Percentiles rank a stretch among this genome's conserved stretches.
phyloP scores from a whole-genome alignment of 1,140 invertebrate species.

The Cherax quadricarinatus region DNA sequence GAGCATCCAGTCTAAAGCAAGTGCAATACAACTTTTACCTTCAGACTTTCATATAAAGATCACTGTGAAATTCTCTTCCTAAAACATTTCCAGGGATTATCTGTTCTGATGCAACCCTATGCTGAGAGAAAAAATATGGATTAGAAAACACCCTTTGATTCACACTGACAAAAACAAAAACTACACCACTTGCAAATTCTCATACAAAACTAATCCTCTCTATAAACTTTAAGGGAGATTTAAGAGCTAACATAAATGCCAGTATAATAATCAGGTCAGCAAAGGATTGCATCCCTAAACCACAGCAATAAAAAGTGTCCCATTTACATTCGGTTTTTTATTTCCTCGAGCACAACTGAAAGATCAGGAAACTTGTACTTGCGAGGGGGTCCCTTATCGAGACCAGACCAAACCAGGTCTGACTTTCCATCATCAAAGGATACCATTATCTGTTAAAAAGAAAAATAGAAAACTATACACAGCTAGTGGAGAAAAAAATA shows the following conservation, averaged over 20 bases:
- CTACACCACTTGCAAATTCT: too few relatives aligned
- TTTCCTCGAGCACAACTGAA: conserved; percentile 16
- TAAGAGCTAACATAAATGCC: neutral
- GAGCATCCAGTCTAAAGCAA: conserved; percentile 24
- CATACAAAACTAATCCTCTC: neutral
- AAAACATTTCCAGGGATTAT: neutral
- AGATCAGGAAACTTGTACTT: conserved; percentile 56
- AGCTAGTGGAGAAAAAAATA: too few relatives aligned
- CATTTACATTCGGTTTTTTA: conserved; percentile 45
- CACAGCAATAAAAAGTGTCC: conserved; percentile 9
- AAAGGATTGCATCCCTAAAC: neutral
- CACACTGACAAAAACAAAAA: neutral
- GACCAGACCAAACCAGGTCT: conserved; percentile 47
- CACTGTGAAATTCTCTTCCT: neutral
- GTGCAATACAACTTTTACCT: conserved; percentile 1
- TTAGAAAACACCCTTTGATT: neutral
- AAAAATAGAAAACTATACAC: neutral
- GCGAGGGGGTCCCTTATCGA: conserved; percentile 60
- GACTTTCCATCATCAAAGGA: conserved; percentile 51
- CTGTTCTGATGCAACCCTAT: neutral
- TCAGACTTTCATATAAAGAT: conserved; percentile 23
- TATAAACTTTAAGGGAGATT: neutral
- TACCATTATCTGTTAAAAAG: conserved; percentile 44
- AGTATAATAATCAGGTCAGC: neutral
- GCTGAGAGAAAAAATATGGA: neutral